Conservation (phyloP, 2,113 vertebrate genomes). For the Takifugu bimaculatus region DNA sequence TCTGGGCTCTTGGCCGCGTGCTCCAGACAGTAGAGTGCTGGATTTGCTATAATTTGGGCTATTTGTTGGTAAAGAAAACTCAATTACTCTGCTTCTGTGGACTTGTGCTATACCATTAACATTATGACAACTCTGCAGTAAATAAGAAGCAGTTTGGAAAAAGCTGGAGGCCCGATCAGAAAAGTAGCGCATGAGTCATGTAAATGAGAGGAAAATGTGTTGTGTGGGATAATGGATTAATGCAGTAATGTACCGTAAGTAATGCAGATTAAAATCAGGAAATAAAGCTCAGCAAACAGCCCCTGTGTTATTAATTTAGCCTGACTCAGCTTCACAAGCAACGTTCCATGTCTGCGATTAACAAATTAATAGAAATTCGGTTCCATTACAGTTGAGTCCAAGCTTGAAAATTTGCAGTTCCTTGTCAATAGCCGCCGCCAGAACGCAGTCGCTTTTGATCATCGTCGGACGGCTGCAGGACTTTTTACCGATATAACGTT, state of each 20-base stretch:
- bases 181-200: background rate
- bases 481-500: background rate
- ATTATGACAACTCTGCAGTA: no score
- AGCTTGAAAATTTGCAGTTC: slow-evolving; percentile 8
- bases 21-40: no score
- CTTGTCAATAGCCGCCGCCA: slow-evolving; percentile 21
- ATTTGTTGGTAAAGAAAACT: no score
- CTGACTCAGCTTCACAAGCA: slow-evolving; percentile 5
- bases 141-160: background rate
- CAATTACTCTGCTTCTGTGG: no score
- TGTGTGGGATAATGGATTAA: slow-evolving; percentile 15
- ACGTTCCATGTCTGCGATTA: slow-evolving; percentile 10
- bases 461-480: slow-evolving; percentile 21
- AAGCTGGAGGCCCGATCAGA: no score
- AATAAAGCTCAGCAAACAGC: slow-evolving; percentile 3
- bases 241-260: background rate
- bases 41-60: no score
- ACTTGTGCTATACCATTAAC: no score
- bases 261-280: slow-evolving; percentile 16
- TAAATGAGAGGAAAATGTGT: slow-evolving; percentile 14
- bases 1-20: no score
- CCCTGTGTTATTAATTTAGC: background rate
- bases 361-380: slow-evolving; percentile 12
- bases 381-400: slow-evolving; percentile 15
- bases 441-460: slow-evolving; percentile 7